Evolutionary conservation across 2,888 invertebrate species (phyloP).

Genomic region (Galerucella pusilla): DNA sequence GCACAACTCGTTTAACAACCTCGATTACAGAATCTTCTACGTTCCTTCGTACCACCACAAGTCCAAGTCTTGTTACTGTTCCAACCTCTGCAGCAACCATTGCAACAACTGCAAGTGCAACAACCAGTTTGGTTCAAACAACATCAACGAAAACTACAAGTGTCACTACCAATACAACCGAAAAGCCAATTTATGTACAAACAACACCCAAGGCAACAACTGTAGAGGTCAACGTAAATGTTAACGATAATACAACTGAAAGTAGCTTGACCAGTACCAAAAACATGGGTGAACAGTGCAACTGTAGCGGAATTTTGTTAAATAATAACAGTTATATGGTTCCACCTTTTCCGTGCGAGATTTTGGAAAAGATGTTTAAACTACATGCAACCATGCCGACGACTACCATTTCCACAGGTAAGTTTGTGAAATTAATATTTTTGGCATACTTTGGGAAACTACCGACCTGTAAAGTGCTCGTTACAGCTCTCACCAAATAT

Average conservation of each 20-base stretch:
- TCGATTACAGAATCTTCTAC: neutral
- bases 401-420: neutral
- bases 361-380: constrained; percentile 4
- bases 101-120: neutral
- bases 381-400: neutral
- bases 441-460: too few species aligned
- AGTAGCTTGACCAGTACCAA: neutral
- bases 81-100: neutral
- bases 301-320: neutral
- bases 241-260: neutral
- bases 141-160: neutral
- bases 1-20: neutral
- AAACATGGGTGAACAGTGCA: neutral
- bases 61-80: neutral
- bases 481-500: too few species aligned
- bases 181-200: neutral
- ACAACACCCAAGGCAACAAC: neutral
- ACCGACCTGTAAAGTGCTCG: too few species aligned
- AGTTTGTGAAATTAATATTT: neutral
- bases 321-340: neutral
- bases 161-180: neutral
- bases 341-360: neutral
- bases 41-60: neutral
- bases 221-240: neutral
- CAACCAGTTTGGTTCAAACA: neutral